Evolutionary conservation across 1,140 invertebrate species (phyloP).

Genomic region (Lepidurus couesii): DNA sequence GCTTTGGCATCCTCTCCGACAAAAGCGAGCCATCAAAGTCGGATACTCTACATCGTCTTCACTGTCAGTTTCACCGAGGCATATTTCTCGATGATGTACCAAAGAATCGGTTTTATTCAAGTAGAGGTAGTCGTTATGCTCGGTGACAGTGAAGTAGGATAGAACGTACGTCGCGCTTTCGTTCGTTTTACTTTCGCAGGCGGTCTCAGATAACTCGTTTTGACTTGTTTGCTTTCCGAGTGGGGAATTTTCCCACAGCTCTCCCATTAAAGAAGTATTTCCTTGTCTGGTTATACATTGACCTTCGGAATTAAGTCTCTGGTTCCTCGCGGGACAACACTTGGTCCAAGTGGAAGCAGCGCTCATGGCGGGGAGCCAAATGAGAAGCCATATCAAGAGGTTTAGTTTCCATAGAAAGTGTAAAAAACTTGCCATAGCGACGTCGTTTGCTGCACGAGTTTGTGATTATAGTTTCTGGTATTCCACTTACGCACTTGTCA

Average conservation of each 20-base stretch:
- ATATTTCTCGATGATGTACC: neutral
- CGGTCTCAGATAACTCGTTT: neutral
- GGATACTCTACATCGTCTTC: neutral
- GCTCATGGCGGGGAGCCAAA: neutral
- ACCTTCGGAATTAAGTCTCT: neutral
- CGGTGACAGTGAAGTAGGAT: neutral
- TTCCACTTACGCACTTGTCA: too few species aligned
- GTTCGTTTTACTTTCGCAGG: neutral
- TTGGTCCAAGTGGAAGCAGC: neutral
- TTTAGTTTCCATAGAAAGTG: neutral
- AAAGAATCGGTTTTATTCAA: neutral
- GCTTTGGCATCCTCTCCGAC: neutral
- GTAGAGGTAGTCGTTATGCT: neutral
- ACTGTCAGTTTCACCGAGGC: neutral
- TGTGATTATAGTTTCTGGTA: too few species aligned
- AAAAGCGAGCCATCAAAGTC: neutral
- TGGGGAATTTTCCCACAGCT: neutral
- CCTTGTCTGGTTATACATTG: neutral
- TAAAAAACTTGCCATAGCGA: too few species aligned
- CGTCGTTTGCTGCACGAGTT: too few species aligned
- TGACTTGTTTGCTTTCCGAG: neutral
- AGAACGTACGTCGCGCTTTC: neutral
- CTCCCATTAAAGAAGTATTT: neutral
- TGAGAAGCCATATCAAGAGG: neutral
- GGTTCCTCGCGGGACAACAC: neutral